A percentile compares a stretch with the other conserved stretches of the same genome.
phyloP scores from a whole-genome alignment of 1,140 invertebrate genomes.

The Brachionus manjavacas region DNA sequence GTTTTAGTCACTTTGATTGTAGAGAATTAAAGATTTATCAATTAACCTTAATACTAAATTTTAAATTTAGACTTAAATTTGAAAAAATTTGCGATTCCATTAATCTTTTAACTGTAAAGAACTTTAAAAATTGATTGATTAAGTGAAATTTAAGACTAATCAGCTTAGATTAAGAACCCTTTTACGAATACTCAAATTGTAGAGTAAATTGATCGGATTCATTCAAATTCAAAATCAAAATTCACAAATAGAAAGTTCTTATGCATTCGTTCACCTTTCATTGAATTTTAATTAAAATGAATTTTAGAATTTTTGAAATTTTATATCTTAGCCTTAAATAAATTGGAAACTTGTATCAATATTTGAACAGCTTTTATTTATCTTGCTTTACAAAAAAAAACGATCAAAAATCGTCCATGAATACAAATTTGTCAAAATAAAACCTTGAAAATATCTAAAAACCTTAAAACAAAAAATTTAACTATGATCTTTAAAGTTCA shows the following conservation, averaged over 20 bases:
- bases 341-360: not conserved
- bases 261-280: not conserved
- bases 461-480: not conserved
- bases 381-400: not conserved
- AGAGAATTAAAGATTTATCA: no score
- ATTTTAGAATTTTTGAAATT: not conserved
- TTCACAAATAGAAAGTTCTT: not conserved
- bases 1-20: no score
- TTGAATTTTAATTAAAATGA: not conserved
- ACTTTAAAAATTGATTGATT: not conserved
- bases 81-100: no score
- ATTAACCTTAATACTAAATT: no score
- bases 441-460: not conserved
- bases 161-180: not conserved
- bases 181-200: not conserved
- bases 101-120: not conserved
- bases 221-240: not conserved
- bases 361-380: constrained; percentile 33
- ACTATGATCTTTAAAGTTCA: not conserved
- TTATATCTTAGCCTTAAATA: not conserved
- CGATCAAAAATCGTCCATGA: not conserved
- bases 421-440: not conserved
- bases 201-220: not conserved
- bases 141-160: not conserved
- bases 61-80: no score